These are phyloP conservation scores for Labrus mixtus DNA, from an alignment of 2,113 vertebrate genomes.

Conservation along the genomic window DNA sequence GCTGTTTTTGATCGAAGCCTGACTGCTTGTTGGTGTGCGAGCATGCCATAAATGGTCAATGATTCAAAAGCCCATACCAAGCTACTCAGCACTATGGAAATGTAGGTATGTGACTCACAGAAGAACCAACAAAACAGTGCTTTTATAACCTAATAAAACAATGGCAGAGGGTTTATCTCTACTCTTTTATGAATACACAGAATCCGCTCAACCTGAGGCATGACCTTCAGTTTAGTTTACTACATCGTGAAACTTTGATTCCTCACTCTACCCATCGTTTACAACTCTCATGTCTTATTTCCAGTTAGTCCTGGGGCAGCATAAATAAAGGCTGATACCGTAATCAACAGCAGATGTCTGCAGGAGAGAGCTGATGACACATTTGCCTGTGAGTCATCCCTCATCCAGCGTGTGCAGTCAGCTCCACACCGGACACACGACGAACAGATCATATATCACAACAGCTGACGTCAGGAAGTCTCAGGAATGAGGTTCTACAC, in stretches of 20 bases:
- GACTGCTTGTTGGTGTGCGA: slow-evolving; percentile 43
- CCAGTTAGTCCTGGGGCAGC: not conserved
- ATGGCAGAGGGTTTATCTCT: slow-evolving; percentile 35
- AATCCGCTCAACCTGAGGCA: slow-evolving; percentile 34
- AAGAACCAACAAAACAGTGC: slow-evolving; percentile 58
- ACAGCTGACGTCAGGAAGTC: slow-evolving; percentile 75
- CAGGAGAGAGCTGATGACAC: slow-evolving; percentile 50
- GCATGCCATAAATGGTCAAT: slow-evolving; percentile 79
- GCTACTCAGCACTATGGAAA: slow-evolving; percentile 67
- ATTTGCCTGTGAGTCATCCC: slow-evolving; percentile 61
- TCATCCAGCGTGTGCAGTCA: slow-evolving; percentile 31
- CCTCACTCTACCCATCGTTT: slow-evolving; percentile 48
- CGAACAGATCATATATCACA: slow-evolving; percentile 66
- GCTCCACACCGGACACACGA: slow-evolving; percentile 39
- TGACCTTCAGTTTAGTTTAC: slow-evolving; percentile 51
- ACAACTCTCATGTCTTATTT: not conserved
- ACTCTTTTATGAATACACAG: slow-evolving; percentile 41
- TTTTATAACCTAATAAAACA: slow-evolving; percentile 58
- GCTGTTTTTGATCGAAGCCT: slow-evolving; percentile 69
- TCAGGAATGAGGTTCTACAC: slow-evolving; percentile 57
- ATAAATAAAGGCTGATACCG: slow-evolving; percentile 46
- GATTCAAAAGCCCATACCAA: slow-evolving; percentile 61
- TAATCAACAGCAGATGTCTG: slow-evolving; percentile 72
- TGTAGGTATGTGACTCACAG: slow-evolving; percentile 62
- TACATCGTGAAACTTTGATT: slow-evolving; percentile 37